Base-by-base conservation (phyloP, 2,113 vertebrate genomes). In the Thunnus maccoyii region DNA sequence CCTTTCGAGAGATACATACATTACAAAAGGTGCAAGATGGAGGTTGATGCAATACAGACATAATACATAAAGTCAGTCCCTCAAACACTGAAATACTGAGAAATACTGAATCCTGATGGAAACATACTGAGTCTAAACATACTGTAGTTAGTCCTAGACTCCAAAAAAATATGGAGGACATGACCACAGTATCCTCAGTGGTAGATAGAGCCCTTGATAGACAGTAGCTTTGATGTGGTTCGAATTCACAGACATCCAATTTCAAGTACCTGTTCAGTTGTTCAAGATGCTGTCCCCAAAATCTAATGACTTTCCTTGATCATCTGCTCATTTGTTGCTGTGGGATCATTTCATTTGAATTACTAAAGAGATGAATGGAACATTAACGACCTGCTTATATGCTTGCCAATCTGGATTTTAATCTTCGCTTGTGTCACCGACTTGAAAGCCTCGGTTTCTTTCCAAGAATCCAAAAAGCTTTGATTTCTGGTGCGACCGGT, bases 251-350 rank as follows among this genome's bases (percentile, higher is more conserved):
- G 18, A 14, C 30, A 46, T 46, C 15, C 2, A 46, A 44, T 57
- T 71, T 47, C 36, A 46, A 64, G 11, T 36, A 16, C 12, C 9
- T 3, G 27, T 30, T 3, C 12, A 56, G 25, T 4, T 56, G 20
- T 60, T 8, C 7, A 20, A 20, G 0, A 56, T 20, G 15, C 41
- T 50, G n/a, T 36, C 55, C 16, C 16, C n/a, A 50, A 32, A 22
- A 20, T 68, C 41, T 50, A 56, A 77, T 25, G 50, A 81, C 41
- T 57, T 72, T 72, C 36, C 20, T 46, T 56, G 30, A 72, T 57
- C 56, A 57, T 22, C 16, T 17, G 30, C 30, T 77, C 11, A 14
- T 68, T 68, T 68, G 50, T 41, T 57, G 10, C 36, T n/a, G 46
- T 7, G 18, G 74, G 57, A 69, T 82, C 51, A 30, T 69, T 78